Evolutionary conservation across 2,888 invertebrate species (phyloP), one percentile per base, ranked within the genome.

Genomic region (Pyralis farinalis): DNA sequence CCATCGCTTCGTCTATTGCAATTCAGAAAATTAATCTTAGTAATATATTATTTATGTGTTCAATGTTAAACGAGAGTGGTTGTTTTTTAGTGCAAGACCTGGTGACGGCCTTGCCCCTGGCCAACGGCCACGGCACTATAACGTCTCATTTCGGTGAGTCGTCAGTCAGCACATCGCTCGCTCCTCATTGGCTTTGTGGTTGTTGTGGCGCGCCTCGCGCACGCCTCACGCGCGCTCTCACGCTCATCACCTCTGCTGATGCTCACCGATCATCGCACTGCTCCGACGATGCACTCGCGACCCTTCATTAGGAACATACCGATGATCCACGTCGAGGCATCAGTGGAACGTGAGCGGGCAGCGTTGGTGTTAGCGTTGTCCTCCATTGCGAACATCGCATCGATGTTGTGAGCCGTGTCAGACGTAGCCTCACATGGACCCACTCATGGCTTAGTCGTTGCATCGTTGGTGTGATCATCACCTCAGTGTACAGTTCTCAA

Each of bases 81-180:
- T 86, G 75, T 87, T 89, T 89, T 89, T 87, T 88, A 87, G 89
- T 87, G 88, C 87, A 89, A 87, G 89, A 89, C 80, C 78, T 89
- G 89, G 90, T 90, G 89, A 89, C 88, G 69, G 89, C 89, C 73
- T 88, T 90, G 84, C 89, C 89, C 63, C 77, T 87, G 79, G 88
- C 88, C 77, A 89, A 89, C 81, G 89, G 89, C 82, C 89, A 88
- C 81, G 84, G 85, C 81, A 83, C 83, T 84, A 77, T 85, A 60
- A 80, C 87, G 82, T 84, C 88, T 79, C 88, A 87, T 84, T 88
- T 88, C 72, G 87, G 89, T 90, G 89, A 88, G 88, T 89, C 82
- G 87, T 83, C 77, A 76, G 77, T 76, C 71, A 72, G 75, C 70
- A 70, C 73, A 77, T 74, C 57, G 71, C 69, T 76, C 66, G 73